A percentile compares a stretch with the other conserved stretches of the same genome.
These are phyloP conservation scores for Drosophila baimaii DNA, from an alignment of 1,140 invertebrate species.

Conservation along the genomic window DNA sequence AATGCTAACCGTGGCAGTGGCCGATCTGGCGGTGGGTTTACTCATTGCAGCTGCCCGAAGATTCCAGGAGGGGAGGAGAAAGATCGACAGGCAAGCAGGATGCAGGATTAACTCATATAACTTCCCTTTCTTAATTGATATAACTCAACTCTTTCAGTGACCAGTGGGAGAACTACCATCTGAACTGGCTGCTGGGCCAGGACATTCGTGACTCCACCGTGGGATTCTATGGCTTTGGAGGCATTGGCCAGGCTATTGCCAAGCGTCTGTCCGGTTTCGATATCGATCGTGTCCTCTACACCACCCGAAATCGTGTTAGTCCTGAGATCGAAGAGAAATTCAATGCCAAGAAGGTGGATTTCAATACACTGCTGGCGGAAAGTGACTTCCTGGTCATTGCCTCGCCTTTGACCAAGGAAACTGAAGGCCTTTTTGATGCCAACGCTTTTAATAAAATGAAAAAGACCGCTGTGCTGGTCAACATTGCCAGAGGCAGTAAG, in stretches of 20 bases:
- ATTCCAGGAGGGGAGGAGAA: conserved; percentile 89
- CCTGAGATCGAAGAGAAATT: conserved; percentile 87
- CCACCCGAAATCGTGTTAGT: conserved; percentile 87
- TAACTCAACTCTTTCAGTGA: conserved; percentile 86
- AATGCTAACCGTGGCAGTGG: conserved; percentile 94
- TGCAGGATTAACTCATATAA: no score
- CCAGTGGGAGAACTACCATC: conserved; percentile 93
- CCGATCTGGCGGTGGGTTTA: conserved; percentile 92
- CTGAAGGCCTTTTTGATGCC: conserved; percentile 90
- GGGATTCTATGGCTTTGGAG: conserved; percentile 95
- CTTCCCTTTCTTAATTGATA: background rate
- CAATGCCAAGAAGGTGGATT: conserved; percentile 89
- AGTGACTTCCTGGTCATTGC: conserved; percentile 93
- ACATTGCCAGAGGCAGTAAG: conserved; percentile 91
- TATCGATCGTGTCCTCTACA: conserved; percentile 89
- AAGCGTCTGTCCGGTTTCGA: conserved; percentile 90
- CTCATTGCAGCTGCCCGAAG: conserved; percentile 85
- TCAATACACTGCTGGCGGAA: conserved; percentile 88
- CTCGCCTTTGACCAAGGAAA: conserved; percentile 90
- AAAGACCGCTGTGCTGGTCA: conserved; percentile 91
- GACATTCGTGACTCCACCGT: conserved; percentile 91
- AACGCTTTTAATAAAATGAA: conserved; percentile 93
- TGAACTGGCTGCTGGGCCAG: conserved; percentile 94
- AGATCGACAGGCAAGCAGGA: conserved; percentile 83
- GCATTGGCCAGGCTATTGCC: conserved; percentile 91